These are phyloP conservation scores for Danaus plexippus DNA, from an alignment of 1,140 invertebrate genomes.

Conservation along the genomic window DNA sequence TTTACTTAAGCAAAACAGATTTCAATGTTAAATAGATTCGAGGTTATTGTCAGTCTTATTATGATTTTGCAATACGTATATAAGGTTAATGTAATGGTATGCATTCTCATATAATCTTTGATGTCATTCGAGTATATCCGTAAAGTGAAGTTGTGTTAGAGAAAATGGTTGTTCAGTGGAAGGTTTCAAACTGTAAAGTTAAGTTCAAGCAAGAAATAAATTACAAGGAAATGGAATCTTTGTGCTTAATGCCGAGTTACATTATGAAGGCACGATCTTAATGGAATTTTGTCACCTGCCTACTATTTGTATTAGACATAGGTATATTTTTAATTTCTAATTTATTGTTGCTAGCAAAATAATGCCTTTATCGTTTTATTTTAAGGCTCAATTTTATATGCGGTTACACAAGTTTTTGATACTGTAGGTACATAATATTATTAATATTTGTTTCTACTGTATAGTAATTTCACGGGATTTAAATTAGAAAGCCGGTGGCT, in stretches of 20 bases:
- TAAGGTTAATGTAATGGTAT: background rate
- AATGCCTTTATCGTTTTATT: background rate
- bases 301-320: background rate
- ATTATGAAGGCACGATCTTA: constrained; percentile 17
- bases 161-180: constrained; percentile 47
- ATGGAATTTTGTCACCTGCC: constrained; percentile 11
- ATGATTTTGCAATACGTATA: too few relatives aligned
- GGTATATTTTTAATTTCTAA: background rate
- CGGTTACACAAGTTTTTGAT: constrained; percentile 4
- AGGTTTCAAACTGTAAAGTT: constrained; percentile 55
- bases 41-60: too few relatives aligned
- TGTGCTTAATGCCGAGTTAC: constrained; percentile 20
- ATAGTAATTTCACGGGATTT: constrained; percentile 31
- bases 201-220: constrained; percentile 51
- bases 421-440: too few relatives aligned
- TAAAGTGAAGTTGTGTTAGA: constrained; percentile 19
- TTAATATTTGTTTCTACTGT: constrained; percentile 18
- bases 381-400: constrained; percentile 7
- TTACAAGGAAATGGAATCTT: constrained; percentile 55
- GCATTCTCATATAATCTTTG: constrained; percentile 12
- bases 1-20: too few relatives aligned
- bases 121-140: constrained; percentile 7
- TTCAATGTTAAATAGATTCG: too few relatives aligned
- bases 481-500: constrained; percentile 60
- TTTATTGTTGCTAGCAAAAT: background rate